These are phyloP conservation scores for Ophion costatus DNA, from an alignment of 2,888 invertebrate species.

Conservation along the genomic window DNA sequence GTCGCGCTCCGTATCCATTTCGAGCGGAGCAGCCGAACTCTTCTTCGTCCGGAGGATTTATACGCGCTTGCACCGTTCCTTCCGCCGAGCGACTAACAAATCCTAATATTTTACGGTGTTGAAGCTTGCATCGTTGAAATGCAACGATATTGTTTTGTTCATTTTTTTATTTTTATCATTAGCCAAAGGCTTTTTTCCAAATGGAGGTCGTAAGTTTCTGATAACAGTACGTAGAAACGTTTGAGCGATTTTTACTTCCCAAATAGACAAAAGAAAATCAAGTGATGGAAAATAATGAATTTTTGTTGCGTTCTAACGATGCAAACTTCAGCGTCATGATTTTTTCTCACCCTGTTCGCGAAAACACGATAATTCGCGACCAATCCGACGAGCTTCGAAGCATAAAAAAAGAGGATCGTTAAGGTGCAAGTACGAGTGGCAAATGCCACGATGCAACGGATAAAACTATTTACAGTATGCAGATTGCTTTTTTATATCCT, in stretches of 20 bases:
- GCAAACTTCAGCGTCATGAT: not conserved
- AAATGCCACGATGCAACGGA: not conserved
- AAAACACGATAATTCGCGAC: constrained; percentile 46
- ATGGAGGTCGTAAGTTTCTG: too few species aligned
- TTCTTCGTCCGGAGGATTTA: constrained; percentile 51
- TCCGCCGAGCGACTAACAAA: constrained; percentile 25
- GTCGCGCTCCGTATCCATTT: constrained; percentile 46
- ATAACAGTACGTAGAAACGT: too few species aligned
- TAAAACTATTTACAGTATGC: constrained; percentile 12
- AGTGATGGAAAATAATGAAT: too few species aligned
- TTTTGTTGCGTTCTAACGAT: too few species aligned
- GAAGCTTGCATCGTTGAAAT: too few species aligned
- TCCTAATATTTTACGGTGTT: constrained; percentile 38
- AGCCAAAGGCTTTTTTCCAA: too few species aligned
- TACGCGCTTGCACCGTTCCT: constrained; percentile 9
- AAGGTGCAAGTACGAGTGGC: not conserved
- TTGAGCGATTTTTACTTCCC: too few species aligned
- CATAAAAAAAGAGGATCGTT: constrained; percentile 3
- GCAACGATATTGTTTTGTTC: too few species aligned
- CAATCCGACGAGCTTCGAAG: constrained; percentile 24
- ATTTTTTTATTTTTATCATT: too few species aligned
- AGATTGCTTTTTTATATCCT: not conserved
- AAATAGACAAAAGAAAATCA: too few species aligned
- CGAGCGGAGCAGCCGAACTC: constrained; percentile 45
- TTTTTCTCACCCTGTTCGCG: constrained; percentile 41